These are phyloP conservation scores for Plutomurus gul DNA, from an alignment of 1,140 invertebrate species.

Conservation along the genomic window DNA sequence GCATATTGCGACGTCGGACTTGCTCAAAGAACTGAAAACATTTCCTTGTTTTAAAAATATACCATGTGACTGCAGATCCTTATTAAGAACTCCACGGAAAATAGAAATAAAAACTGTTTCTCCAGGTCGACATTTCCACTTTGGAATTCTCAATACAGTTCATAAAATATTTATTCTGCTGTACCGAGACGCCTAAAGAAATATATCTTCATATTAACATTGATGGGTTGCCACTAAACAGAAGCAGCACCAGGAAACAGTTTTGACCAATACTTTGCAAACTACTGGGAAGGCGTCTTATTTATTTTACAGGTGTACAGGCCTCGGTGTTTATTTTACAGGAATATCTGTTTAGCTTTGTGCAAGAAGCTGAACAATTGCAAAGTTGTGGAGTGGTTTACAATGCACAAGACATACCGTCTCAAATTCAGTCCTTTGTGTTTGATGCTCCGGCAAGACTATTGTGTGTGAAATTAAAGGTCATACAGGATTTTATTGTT, in stretches of 20 bases:
- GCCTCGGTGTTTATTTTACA: not conserved
- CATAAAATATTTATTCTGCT: too few relatives aligned
- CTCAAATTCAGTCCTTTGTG: conserved; percentile 51
- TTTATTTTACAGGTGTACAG: too few relatives aligned
- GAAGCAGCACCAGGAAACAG: not conserved
- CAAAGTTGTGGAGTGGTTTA: not conserved
- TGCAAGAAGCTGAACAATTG: not conserved
- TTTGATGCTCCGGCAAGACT: conserved; percentile 58
- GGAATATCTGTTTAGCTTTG: not conserved
- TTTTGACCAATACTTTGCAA: conserved; percentile 55
- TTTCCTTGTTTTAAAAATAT: not conserved
- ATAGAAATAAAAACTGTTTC: not conserved
- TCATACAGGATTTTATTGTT: conserved; percentile 54
- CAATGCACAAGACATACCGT: not conserved
- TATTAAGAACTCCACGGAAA: not conserved
- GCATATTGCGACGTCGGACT: not conserved
- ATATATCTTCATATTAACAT: not conserved
- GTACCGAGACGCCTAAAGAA: too few relatives aligned
- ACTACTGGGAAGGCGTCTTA: conserved; percentile 42
- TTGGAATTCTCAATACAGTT: too few relatives aligned
- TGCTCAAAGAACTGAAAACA: not conserved
- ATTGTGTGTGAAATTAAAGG: conserved; percentile 56
- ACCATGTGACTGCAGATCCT: not conserved
- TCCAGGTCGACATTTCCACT: not conserved
- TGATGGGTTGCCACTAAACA: conserved; percentile 49